These are phyloP conservation scores for Pollenia labialis DNA, from an alignment of 2,888 invertebrate genomes.

Conservation along the genomic window DNA sequence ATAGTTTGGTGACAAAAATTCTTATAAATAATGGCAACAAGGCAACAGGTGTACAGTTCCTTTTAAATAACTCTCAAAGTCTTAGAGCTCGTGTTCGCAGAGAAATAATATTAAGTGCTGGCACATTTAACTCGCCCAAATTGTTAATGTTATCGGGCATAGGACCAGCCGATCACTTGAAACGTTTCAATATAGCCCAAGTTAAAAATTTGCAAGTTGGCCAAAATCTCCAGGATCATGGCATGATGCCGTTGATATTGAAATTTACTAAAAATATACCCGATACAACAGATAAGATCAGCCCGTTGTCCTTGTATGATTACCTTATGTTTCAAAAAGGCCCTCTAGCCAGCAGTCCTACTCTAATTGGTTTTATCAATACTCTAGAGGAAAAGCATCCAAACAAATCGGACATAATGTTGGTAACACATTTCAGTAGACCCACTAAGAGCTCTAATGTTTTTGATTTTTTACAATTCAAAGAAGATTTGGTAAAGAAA, in stretches of 20 bases:
- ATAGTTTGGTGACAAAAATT: conserved; percentile 82
- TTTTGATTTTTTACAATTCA: conserved; percentile 76
- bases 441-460: conserved; percentile 74
- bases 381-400: conserved; percentile 78
- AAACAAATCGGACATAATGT: conserved; percentile 84
- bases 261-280: conserved; percentile 83
- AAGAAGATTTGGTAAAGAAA: conserved; percentile 71
- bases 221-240: conserved; percentile 92
- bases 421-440: conserved; percentile 85
- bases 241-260: conserved; percentile 85
- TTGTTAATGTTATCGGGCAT: conserved; percentile 79
- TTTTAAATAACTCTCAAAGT: conserved; percentile 27
- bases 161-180: conserved; percentile 75
- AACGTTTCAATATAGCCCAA: conserved; percentile 72
- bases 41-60: conserved; percentile 75
- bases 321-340: conserved; percentile 76
- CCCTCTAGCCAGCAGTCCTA: conserved; percentile 79
- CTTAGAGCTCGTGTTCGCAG: conserved; percentile 72
- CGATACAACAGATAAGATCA: neutral
- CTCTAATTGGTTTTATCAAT: conserved; percentile 85
- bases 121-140: conserved; percentile 78
- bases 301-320: conserved; percentile 66
- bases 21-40: conserved; percentile 85
- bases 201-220: conserved; percentile 85
- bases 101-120: conserved; percentile 79